phyloP scores from a whole-genome alignment of 2,797 vertebrate species.

The Miichthys miiuy region DNA sequence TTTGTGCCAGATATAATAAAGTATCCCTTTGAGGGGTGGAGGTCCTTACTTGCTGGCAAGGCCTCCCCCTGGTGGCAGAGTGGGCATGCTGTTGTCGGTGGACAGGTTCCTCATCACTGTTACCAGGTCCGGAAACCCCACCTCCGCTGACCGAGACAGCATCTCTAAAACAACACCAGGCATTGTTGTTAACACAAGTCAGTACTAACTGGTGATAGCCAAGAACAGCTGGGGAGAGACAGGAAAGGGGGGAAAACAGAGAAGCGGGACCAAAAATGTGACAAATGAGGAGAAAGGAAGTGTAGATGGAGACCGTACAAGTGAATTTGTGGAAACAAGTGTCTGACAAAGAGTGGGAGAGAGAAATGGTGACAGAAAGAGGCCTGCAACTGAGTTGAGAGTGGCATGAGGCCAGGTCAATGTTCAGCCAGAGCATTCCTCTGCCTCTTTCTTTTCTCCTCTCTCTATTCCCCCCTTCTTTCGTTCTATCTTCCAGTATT shows the following conservation, averaged over 20 bases:
- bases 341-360: conserved; percentile 20
- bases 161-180: conserved; percentile 85
- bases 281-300: conserved; percentile 37
- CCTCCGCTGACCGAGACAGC: conserved; percentile 88
- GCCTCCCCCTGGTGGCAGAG: conserved; percentile 97
- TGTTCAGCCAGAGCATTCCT: conserved; percentile 85
- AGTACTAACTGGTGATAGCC: conserved; percentile 42
- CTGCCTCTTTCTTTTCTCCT: conserved; percentile 27
- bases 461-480: conserved; percentile 26
- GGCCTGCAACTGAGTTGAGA: conserved; percentile 65
- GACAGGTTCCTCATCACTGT: conserved; percentile 96
- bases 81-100: conserved; percentile 92
- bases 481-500: conserved; percentile 38
- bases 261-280: conserved; percentile 24
- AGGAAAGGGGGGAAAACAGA: neutral
- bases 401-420: conserved; percentile 77
- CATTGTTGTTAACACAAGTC: conserved; percentile 47
- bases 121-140: conserved; percentile 95
- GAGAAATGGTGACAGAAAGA: conserved; percentile 48
- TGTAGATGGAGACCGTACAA: conserved; percentile 27
- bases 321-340: conserved; percentile 24
- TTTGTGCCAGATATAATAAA: too few relatives aligned
- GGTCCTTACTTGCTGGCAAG: conserved; percentile 97
- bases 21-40: conserved; percentile 1
- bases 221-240: conserved; percentile 30